These are phyloP conservation scores for Todus mexicanus DNA, from an alignment of 2,797 vertebrate genomes.

Conservation along the genomic window DNA sequence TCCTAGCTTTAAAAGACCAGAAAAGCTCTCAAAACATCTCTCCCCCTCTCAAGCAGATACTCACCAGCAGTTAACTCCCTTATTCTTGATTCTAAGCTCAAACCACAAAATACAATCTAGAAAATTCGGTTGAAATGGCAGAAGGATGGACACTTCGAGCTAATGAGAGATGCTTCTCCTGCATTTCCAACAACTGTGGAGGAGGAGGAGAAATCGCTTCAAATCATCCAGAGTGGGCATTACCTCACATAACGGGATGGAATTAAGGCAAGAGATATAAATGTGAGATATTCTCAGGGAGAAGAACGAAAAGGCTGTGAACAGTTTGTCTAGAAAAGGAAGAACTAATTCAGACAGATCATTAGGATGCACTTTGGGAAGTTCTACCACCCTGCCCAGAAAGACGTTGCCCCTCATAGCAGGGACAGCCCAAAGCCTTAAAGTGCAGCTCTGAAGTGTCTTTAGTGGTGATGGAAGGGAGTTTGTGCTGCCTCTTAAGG, in stretches of 20 bases:
- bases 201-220: neutral
- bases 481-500: neutral
- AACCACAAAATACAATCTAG: neutral
- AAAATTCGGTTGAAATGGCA: neutral
- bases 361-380: neutral
- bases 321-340: neutral
- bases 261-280: neutral
- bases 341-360: neutral
- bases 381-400: neutral
- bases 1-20: neutral
- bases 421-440: neutral
- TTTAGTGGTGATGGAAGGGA: neutral
- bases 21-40: neutral
- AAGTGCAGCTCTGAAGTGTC: neutral
- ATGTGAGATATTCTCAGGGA: neutral
- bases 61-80: neutral
- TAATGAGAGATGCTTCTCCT: neutral
- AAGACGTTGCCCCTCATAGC: fast-evolving
- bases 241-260: neutral
- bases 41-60: neutral
- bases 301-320: neutral
- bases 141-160: neutral
- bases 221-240: neutral
- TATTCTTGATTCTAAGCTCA: neutral
- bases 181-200: neutral